These are phyloP conservation scores for Candoia aspera DNA, from an alignment of 2,113 vertebrate species.

Conservation along the genomic window DNA sequence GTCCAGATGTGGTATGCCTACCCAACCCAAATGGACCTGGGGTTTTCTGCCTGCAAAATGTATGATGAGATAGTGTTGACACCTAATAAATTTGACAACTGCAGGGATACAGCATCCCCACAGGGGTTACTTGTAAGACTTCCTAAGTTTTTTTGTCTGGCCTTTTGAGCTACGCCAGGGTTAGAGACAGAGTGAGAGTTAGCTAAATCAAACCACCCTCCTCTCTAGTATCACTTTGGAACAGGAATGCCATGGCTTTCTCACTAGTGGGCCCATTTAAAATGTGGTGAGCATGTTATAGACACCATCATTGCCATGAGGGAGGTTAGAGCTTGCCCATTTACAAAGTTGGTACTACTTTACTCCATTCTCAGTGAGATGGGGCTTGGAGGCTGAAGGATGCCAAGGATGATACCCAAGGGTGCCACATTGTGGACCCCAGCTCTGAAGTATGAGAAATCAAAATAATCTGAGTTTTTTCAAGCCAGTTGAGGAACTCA, in stretches of 20 bases:
- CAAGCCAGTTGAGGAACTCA: not conserved
- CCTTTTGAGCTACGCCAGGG: not conserved
- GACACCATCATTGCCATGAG: not conserved
- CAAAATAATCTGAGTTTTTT: not conserved
- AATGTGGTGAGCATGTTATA: not conserved
- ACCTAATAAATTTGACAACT: not conserved
- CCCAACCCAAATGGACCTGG: not conserved
- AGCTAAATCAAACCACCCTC: too few relatives aligned
- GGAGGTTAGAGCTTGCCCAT: not conserved
- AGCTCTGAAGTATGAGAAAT: not conserved
- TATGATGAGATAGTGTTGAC: too few relatives aligned
- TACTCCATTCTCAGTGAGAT: not conserved
- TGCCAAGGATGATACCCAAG: not conserved
- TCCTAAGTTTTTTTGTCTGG: not conserved
- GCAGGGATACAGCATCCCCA: not conserved
- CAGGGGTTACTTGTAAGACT: not conserved
- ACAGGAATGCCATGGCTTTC: too few relatives aligned
- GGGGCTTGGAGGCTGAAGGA: not conserved
- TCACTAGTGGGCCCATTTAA: not conserved
- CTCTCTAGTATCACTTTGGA: not conserved
- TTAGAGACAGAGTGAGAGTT: too few relatives aligned
- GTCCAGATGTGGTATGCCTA: not conserved
- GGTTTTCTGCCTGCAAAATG: not conserved
- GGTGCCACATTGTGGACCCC: not conserved
- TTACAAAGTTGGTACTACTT: not conserved